Evolutionary conservation across 2,888 invertebrate genomes (phyloP).

Genomic region (Lasioglossum leucozonium): DNA sequence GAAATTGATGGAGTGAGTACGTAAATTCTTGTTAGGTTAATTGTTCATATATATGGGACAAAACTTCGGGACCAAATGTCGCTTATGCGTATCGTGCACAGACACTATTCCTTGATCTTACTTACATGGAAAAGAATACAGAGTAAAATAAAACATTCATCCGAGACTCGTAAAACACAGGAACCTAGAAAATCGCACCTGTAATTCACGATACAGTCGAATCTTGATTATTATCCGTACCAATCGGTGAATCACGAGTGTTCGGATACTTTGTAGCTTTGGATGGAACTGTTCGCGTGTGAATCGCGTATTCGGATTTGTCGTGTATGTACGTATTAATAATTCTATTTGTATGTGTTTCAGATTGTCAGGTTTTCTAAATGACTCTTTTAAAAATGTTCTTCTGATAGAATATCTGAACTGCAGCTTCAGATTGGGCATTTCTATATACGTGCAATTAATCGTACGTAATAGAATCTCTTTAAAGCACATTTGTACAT

Average conservation of each 20-base stretch:
- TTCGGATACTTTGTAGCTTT: not conserved
- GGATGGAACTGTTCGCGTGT: not conserved
- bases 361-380: conserved; percentile 70
- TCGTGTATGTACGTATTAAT: not conserved
- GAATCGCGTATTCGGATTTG: no score
- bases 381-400: conserved; percentile 67
- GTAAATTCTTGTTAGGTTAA: not conserved
- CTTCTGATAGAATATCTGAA: conserved; percentile 70
- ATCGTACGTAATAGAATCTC: conserved; percentile 8
- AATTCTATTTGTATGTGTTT: not conserved
- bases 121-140: no score
- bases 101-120: no score
- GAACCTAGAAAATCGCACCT: no score
- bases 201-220: no score
- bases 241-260: no score
- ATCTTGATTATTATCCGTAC: no score
- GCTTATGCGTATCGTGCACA: no score
- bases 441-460: conserved; percentile 66
- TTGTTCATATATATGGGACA: no score
- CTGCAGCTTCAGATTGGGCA: conserved; percentile 66
- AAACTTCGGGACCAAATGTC: no score
- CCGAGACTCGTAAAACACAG: no score
- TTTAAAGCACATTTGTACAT: not conserved
- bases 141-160: no score
- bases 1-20: conserved; percentile 29